Evolutionary conservation across 2,888 invertebrate genomes (phyloP), one percentile per base, ranked within the genome.

Genomic region (Baccha elongata): DNA sequence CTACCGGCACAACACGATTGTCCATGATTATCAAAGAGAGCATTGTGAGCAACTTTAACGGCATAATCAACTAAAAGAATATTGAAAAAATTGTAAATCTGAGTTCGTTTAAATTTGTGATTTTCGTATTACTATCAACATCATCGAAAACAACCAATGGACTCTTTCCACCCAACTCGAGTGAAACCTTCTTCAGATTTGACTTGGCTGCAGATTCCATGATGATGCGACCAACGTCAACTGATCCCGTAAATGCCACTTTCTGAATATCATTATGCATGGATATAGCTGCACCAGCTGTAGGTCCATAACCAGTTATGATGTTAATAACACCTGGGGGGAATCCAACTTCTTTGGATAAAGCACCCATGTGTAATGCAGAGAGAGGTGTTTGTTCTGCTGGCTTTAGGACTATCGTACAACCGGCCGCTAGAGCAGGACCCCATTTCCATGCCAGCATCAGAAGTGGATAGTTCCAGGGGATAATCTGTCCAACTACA

Each of bases 101-200:
- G n/a, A 17, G 58, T 19, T 13, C 0, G 10, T 40, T 19, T 48
- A 10, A 40, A 26, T 21, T 46, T 58, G 11, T n/a, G 7, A 8
- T 2, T 13, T 11, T 35, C 1, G 2, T 15, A 10, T 58, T 80
- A 96, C 96, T 91, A 88, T 96, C 93, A 48, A 93, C 95, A 91
- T 97, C 97, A 84, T 95, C 94, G 87, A 96, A 96, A 11, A 98
- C 92, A 13, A 98, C 95, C 15, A 97, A 91, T 0, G 98, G 97
- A 88, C 96, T 96, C 90, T 98, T 98, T 76, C 98, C 98, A 40
- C 98, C 98, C 40, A 98, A 91, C 89, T 98, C 98, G 68, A 98
- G 91, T 2, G 95, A 94, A 0, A 97, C 94, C 68, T 95, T 92
- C 89, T 98, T 98, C 60, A 97, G 91, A 88, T 97, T 97, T 1